phyloP scores from a whole-genome alignment of 2,797 vertebrate genomes.

The Acestrorhynchus altus region DNA sequence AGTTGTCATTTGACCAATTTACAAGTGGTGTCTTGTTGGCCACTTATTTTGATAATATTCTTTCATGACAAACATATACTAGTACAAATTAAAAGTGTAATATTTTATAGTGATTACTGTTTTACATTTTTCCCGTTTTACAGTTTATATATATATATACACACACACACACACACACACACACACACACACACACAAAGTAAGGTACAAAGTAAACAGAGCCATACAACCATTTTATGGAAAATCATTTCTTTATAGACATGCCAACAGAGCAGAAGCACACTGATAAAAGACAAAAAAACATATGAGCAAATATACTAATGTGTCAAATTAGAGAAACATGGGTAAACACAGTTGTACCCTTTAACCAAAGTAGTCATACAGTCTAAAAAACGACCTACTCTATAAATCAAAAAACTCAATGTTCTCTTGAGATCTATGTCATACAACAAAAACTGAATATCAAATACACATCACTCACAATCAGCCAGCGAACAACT shows the following conservation, averaged over 20 bases:
- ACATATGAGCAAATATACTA: neutral
- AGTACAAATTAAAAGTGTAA: no score
- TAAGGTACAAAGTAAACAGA: neutral
- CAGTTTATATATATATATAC: no score
- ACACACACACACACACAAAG: no score
- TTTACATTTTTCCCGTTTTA: no score
- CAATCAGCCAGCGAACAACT: neutral
- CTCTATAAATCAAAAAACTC: neutral
- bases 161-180: no score
- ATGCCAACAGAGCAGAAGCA: neutral
- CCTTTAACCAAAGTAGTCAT: neutral
- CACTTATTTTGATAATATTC: no score
- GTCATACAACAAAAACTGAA: neutral
- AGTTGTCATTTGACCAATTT: no score
- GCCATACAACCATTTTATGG: neutral
- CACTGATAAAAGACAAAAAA: neutral
- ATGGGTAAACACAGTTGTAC: neutral
- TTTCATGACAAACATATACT: no score
- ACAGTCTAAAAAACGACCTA: neutral
- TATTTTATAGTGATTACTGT: no score
- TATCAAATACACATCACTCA: neutral
- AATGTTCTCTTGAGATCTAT: neutral
- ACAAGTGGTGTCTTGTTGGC: no score
- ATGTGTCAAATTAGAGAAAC: neutral
- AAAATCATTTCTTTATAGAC: neutral